Percentiles rank a stretch among this genome's conserved stretches.
phyloP scores from a whole-genome alignment of 2,888 invertebrate genomes.

The Nomada lathburiana region DNA sequence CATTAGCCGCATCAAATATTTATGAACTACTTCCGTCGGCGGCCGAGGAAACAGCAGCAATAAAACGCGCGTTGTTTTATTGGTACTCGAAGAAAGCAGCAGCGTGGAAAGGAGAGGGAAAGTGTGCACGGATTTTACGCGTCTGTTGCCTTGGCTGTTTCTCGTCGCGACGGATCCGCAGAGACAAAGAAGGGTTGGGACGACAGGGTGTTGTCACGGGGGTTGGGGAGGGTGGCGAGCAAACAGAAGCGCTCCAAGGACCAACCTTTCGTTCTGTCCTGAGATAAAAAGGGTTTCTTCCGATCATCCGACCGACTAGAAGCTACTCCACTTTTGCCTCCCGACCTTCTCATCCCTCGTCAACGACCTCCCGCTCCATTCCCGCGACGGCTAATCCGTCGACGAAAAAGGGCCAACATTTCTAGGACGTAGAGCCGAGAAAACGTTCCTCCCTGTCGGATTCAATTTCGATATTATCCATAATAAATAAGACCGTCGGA shows the following conservation, averaged over 20 bases:
- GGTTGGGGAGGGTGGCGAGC: slow-evolving; percentile 30
- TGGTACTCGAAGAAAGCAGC: slow-evolving; percentile 2
- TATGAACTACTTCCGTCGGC: slow-evolving; percentile 43
- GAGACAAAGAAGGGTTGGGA: slow-evolving; percentile 12
- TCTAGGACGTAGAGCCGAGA: slow-evolving; percentile 1
- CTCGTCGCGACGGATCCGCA: slow-evolving; percentile 15
- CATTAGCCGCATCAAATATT: slow-evolving; percentile 61
- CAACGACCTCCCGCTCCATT: neutral
- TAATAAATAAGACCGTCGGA: slow-evolving; percentile 70
- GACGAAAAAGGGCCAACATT: slow-evolving; percentile 6
- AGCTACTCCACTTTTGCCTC: slow-evolving; percentile 33
- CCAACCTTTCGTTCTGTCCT: slow-evolving; percentile 48
- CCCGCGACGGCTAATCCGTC: slow-evolving; percentile 31
- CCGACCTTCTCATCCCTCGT: slow-evolving; percentile 41
- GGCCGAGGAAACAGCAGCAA: slow-evolving; percentile 39
- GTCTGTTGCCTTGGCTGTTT: slow-evolving; percentile 35
- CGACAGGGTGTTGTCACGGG: neutral
- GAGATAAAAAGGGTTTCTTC: slow-evolving; percentile 61
- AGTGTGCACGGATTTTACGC: slow-evolving; percentile 46
- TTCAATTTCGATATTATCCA: slow-evolving; percentile 74
- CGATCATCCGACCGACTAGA: slow-evolving; percentile 51
- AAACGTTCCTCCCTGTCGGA: slow-evolving; percentile 49
- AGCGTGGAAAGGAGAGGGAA: neutral
- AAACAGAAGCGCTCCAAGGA: slow-evolving; percentile 51
- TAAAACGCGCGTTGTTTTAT: slow-evolving; percentile 49